Evolutionary conservation across 92 coral and sea anemone genomes (phyloP).

Genomic region (Nematostella vectensis): DNA sequence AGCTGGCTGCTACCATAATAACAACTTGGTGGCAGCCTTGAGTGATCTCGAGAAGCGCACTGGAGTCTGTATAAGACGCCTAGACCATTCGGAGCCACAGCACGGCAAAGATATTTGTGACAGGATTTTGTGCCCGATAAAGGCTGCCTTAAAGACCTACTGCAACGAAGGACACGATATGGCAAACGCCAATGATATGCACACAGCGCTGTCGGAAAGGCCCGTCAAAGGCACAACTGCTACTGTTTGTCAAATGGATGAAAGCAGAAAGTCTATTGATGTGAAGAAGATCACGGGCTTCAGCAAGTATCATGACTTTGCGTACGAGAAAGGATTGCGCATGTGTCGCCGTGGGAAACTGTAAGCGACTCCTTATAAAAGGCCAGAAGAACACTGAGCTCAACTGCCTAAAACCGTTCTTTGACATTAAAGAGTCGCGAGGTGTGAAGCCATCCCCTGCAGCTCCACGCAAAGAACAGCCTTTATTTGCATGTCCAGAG

Average conservation of each 20-base stretch:
- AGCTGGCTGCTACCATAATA: slow-evolving; percentile 50
- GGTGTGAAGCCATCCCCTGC: background rate
- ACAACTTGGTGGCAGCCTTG: slow-evolving; percentile 18
- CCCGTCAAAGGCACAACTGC: slow-evolving; percentile 49
- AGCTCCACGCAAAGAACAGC: too few species aligned
- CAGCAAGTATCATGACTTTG: slow-evolving; percentile 33
- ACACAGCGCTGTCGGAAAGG: slow-evolving; percentile 22
- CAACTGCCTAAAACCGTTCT: background rate
- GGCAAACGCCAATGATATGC: slow-evolving; percentile 34
- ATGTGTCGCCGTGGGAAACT: slow-evolving; percentile 42
- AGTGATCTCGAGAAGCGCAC: slow-evolving; percentile 24
- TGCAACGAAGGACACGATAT: slow-evolving; percentile 52
- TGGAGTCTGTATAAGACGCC: slow-evolving; percentile 23
- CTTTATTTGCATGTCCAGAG: background rate
- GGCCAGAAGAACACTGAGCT: slow-evolving; percentile 16
- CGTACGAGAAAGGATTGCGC: slow-evolving; percentile 7
- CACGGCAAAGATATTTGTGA: slow-evolving; percentile 48
- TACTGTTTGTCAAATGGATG: slow-evolving; percentile 16
- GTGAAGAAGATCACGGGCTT: slow-evolving; percentile 36
- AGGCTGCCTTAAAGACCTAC: slow-evolving; percentile 20
- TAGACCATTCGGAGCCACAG: slow-evolving; percentile 42
- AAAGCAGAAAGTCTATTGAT: slow-evolving; percentile 5
- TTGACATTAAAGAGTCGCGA: background rate
- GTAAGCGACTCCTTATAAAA: background rate
- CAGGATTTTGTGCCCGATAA: slow-evolving; percentile 40